phyloP scores from a whole-genome alignment of 1,140 invertebrate genomes.

The Drosophila pruinosa region DNA sequence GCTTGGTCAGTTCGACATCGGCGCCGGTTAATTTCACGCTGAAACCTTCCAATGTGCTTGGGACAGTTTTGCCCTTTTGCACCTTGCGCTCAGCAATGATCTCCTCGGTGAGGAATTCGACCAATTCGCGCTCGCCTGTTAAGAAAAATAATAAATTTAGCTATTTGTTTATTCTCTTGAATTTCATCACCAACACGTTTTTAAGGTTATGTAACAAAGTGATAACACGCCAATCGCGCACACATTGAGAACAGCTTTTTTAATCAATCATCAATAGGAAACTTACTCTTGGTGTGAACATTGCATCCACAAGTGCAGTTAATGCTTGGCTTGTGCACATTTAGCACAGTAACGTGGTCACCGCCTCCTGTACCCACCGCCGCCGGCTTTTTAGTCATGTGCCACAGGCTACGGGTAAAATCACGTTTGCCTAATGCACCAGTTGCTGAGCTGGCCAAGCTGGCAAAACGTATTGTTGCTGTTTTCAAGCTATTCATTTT shows the following conservation, averaged over 20 bases:
- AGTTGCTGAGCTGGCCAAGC: constrained; percentile 83
- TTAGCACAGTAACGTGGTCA: constrained; percentile 61
- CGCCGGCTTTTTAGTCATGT: constrained; percentile 84
- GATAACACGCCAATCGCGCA: neutral
- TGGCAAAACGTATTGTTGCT: constrained; percentile 84
- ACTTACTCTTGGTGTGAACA: constrained; percentile 88
- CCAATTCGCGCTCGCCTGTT: constrained; percentile 92
- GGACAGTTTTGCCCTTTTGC: constrained; percentile 89
- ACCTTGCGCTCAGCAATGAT: constrained; percentile 93
- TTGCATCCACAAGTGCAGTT: constrained; percentile 87
- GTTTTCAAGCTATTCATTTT: constrained; percentile 89
- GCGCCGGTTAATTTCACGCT: constrained; percentile 89
- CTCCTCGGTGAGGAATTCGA: constrained; percentile 94
- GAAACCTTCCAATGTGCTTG: constrained; percentile 91
- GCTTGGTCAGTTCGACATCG: constrained; percentile 90
- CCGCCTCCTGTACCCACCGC: constrained; percentile 10
- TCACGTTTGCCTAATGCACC: constrained; percentile 85
- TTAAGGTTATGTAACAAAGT: constrained; percentile 74
- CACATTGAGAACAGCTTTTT: neutral
- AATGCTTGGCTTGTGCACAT: constrained; percentile 82
- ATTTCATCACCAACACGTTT: constrained; percentile 34
- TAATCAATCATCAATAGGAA: neutral
- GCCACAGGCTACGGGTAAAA: constrained; percentile 87
- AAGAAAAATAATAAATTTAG: neutral
- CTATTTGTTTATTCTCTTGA: constrained; percentile 2